phyloP scores from a whole-genome alignment of 2,113 vertebrate genomes.

The Sclerurus mexicanus region DNA sequence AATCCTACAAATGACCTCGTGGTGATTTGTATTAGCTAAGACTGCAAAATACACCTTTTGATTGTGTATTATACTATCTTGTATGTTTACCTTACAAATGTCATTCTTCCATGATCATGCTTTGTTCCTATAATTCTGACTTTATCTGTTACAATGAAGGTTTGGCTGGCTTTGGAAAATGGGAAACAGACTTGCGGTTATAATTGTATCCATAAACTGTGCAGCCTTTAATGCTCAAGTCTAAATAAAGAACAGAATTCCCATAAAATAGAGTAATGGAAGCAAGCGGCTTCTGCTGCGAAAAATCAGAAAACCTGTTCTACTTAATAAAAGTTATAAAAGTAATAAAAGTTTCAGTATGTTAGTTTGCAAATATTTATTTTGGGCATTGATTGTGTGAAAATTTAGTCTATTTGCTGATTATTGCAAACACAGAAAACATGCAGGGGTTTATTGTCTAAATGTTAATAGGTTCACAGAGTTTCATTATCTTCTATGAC shows the following conservation, averaged over 20 bases:
- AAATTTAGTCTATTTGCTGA: background rate
- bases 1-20: background rate
- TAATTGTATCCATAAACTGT: background rate
- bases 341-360: background rate
- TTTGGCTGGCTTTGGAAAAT: background rate
- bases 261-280: background rate
- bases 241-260: slow-evolving; percentile 21
- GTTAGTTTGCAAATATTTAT: background rate
- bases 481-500: background rate
- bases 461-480: background rate
- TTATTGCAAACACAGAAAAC: background rate
- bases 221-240: background rate
- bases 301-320: background rate
- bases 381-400: background rate
- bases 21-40: background rate
- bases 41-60: background rate
- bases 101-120: background rate
- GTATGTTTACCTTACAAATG: background rate
- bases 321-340: background rate
- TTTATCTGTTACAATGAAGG: background rate
- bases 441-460: background rate
- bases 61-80: background rate
- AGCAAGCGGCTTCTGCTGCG: background rate
- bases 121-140: background rate
- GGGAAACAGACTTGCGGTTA: background rate